Conservation (phyloP, 2,113 vertebrate genomes). For the Gadus macrocephalus region DNA sequence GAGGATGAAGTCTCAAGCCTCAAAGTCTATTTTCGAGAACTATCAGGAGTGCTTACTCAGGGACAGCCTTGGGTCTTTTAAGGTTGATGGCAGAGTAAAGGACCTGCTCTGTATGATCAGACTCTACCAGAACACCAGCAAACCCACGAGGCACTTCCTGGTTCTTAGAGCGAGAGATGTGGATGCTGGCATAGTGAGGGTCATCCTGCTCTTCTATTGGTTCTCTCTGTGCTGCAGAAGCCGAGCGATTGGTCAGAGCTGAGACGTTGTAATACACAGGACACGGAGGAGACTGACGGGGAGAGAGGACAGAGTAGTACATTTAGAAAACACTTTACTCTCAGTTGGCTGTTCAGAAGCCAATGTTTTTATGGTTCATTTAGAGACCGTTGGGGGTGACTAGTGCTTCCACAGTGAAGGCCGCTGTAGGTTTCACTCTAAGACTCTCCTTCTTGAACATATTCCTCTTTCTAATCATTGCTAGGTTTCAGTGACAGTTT, state of each 20-base stretch:
- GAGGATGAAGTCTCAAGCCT: background rate
- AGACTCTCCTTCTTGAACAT: no score
- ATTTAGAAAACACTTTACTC: background rate
- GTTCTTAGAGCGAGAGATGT: conserved; percentile 4
- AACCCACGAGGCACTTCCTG: background rate
- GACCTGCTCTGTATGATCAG: background rate
- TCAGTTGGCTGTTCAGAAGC: background rate
- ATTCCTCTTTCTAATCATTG: no score
- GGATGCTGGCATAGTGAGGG: conserved; percentile 19
- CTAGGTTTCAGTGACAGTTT: no score
- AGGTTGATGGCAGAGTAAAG: conserved; percentile 23
- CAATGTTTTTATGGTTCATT: no score
- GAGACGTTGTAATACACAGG: conserved; percentile 1
- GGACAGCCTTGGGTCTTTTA: conserved; percentile 6
- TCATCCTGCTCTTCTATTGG: conserved; percentile 1
- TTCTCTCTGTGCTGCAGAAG: background rate
- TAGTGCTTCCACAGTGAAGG: no score
- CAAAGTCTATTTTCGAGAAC: background rate
- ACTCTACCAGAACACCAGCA: background rate
- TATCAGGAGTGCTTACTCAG: conserved; percentile 3
- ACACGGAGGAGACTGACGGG: background rate
- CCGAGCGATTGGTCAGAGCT: no score
- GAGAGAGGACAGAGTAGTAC: background rate
- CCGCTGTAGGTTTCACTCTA: no score
- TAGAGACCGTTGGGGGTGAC: no score